Conservation (phyloP, 2,797 vertebrate species). For the Alfaro cultratus region DNA sequence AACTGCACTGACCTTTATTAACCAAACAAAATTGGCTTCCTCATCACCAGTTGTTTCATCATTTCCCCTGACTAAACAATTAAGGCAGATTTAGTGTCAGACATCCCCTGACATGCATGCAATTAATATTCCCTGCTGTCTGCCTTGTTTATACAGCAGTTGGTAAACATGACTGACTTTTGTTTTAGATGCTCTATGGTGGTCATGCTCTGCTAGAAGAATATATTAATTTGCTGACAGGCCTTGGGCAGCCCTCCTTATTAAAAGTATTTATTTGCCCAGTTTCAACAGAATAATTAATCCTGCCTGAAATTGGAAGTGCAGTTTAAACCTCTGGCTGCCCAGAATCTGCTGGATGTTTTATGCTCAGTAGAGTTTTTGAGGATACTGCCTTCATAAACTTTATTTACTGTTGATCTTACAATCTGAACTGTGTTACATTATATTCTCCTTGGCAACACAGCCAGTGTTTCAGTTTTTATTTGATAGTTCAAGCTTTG, state of each 20-base stretch:
- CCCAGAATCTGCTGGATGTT: slow-evolving; percentile 61
- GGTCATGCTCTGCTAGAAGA: slow-evolving; percentile 70
- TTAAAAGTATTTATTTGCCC: slow-evolving; percentile 74
- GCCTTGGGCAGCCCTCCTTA: slow-evolving; percentile 64
- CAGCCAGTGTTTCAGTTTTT: slow-evolving; percentile 4
- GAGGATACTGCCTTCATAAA: slow-evolving; percentile 29
- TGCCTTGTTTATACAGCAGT: slow-evolving; percentile 62
- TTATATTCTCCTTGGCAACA: background rate
- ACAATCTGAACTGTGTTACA: slow-evolving; percentile 9
- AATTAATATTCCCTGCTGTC: slow-evolving; percentile 68
- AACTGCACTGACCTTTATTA: slow-evolving; percentile 29
- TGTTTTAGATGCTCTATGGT: slow-evolving; percentile 66
- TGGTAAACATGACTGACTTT: slow-evolving; percentile 71
- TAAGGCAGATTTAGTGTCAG: slow-evolving; percentile 60
- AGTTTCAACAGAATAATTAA: slow-evolving; percentile 73
- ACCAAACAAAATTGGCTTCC: slow-evolving; percentile 44
- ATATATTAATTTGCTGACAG: slow-evolving; percentile 68
- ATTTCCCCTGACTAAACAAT: slow-evolving; percentile 53
- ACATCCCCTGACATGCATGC: slow-evolving; percentile 52
- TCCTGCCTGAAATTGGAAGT: slow-evolving; percentile 73
- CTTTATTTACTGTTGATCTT: slow-evolving; percentile 38
- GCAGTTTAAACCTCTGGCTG: slow-evolving; percentile 65
- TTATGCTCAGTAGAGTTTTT: slow-evolving; percentile 43
- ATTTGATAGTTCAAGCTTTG: slow-evolving; percentile 3
- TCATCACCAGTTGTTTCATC: slow-evolving; percentile 42